Evolutionary conservation across 2,888 invertebrate genomes (phyloP).

Genomic region (Drepanosiphum platanoidis): DNA sequence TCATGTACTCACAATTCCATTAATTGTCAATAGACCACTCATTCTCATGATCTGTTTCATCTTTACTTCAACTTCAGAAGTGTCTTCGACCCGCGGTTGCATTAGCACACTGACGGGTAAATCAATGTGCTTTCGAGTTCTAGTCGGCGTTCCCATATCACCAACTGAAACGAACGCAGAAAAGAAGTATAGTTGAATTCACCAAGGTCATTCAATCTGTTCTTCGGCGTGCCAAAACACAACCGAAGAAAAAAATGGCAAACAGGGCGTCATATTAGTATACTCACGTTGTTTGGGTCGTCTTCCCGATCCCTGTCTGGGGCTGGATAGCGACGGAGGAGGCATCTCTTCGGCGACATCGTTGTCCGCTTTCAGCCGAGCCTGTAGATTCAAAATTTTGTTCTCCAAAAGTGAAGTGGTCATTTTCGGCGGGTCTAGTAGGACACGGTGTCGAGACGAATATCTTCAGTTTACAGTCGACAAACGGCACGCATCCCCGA

Average conservation of each 20-base stretch:
- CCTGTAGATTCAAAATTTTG: conserved; percentile 84
- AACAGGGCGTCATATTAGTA: background rate
- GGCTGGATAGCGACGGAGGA: conserved; percentile 68
- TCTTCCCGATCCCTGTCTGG: conserved; percentile 70
- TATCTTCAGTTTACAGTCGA: background rate
- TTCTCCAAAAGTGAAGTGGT: conserved; percentile 65
- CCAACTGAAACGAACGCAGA: conserved; percentile 67
- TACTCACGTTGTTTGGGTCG: conserved; percentile 77
- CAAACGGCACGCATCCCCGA: background rate
- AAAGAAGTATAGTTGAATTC: conserved; percentile 49
- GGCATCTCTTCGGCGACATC: conserved; percentile 72
- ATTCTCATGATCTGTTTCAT: conserved; percentile 93
- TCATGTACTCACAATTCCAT: conserved; percentile 71
- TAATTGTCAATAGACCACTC: conserved; percentile 88
- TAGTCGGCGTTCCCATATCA: conserved; percentile 70
- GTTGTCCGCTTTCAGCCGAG: conserved; percentile 79
- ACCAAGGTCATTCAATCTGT: conserved; percentile 27
- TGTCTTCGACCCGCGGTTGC: conserved; percentile 64
- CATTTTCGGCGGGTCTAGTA: conserved; percentile 60
- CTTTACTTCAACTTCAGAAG: conserved; percentile 76
- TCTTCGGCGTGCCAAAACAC: background rate
- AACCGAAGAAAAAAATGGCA: background rate
- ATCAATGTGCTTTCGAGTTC: conserved; percentile 70
- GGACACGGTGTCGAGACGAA: background rate
- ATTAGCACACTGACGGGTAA: conserved; percentile 70